Conservation (phyloP, 2,113 vertebrate species). For the Caranx melampygus region DNA sequence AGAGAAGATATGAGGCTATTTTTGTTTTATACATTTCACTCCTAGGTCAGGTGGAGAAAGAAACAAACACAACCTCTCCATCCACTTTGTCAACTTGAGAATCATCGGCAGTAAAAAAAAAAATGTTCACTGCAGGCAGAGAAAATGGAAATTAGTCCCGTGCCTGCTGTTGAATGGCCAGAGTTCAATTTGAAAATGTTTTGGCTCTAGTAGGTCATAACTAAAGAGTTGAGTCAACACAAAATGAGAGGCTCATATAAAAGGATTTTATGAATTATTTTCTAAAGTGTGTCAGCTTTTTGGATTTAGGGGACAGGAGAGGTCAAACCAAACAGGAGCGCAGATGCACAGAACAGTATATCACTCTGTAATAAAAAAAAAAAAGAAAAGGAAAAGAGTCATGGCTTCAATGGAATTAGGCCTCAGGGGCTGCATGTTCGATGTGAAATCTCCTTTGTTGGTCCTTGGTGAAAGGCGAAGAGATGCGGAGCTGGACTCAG, state of each 20-base stretch:
- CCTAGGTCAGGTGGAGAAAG: conserved; percentile 31
- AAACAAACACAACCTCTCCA: conserved; percentile 41
- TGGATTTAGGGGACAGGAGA: conserved; percentile 59
- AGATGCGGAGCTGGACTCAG: conserved; percentile 38
- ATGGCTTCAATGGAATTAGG: conserved; percentile 51
- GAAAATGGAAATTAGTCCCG: conserved; percentile 69
- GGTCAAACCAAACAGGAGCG: conserved; percentile 64
- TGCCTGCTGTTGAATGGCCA: conserved; percentile 52
- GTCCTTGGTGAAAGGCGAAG: conserved; percentile 45
- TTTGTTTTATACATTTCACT: conserved; percentile 19
- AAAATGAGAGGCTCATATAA: conserved; percentile 52
- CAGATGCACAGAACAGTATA: conserved; percentile 41
- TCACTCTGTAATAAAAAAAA: conserved; percentile 26
- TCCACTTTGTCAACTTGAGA: conserved; percentile 53
- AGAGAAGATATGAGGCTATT: not conserved
- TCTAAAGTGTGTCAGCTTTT: conserved; percentile 59
- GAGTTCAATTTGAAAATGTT: conserved; percentile 68
- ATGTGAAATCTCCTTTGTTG: conserved; percentile 49
- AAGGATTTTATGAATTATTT: conserved; percentile 63
- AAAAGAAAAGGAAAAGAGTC: conserved; percentile 1
- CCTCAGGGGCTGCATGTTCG: conserved; percentile 44
- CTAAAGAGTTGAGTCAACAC: conserved; percentile 63
- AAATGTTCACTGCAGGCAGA: conserved; percentile 47
- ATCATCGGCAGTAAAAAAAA: conserved; percentile 44
- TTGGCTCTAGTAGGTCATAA: conserved; percentile 66